Evolutionary conservation across 2,113 vertebrate species (phyloP), one percentile per base, ranked within the genome.

Genomic region (Clarias macrocephalus): DNA sequence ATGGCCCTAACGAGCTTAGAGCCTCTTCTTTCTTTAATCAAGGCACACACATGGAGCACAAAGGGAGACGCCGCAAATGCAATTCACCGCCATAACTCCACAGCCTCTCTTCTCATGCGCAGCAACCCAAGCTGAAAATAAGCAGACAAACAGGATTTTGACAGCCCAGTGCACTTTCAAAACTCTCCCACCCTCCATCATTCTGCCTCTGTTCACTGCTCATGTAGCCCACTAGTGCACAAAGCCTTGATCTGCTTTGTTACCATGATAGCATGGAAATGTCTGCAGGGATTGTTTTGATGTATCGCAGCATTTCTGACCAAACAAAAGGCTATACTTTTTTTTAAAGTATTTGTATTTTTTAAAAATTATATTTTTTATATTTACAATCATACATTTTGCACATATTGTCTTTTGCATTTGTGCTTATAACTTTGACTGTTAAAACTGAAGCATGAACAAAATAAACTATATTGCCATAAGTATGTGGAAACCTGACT

Each of bases 21-120:
- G 95, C 94, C 94, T 94, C 93, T 94, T 94, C 91, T 93, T 93
- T 95, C 94, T 95, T 95, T 95, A 95, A 95, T 95, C 94, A 93
- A 93, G 93, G 93, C 93, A 93, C 95, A 95, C 94, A 95, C 94
- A 95, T 93, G 91, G 92, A 89, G 86, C 92, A 95, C 94, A 95
- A 95, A 96, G 92, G 91, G 89, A 91, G 90, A 94, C 92, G 90
- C 91, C 91, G 93, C 90, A 93, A 95, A 93, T 91, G 91, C 92
- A 89, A 94, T 95, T 94, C 92, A 92, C 89, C 76, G 85, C 92
- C 90, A 89, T 90, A 90, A 87, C 91, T 92, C 84, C 86, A 37
- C 88, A 92, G 91, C 88, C 89, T 93, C 93, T 92, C 92, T 90
- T 94, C 89, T 76, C 90, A 89, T 87, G 66, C 25, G 82, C 76